Percentiles rank a stretch among this genome's conserved stretches.
phyloP scores from a whole-genome alignment of 2,113 vertebrate species.

The Motacilla tschutschensis region DNA sequence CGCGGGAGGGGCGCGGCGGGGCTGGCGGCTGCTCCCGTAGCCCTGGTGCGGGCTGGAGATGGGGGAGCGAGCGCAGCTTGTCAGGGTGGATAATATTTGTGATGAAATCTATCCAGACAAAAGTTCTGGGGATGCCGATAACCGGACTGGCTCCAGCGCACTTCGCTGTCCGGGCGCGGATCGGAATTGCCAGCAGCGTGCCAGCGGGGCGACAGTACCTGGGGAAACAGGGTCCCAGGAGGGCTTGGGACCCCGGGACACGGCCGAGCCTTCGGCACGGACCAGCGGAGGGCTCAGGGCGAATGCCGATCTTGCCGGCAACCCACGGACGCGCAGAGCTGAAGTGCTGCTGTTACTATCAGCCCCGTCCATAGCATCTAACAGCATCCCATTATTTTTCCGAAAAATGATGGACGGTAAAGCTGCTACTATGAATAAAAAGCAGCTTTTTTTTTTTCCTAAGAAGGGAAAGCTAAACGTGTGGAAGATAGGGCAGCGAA shows the following conservation, averaged over 20 bases:
- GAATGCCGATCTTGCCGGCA: neutral
- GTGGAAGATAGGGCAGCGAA: neutral
- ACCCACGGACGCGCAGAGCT: rapidly evolving
- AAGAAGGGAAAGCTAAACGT: neutral
- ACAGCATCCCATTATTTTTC: neutral
- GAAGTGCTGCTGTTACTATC: rapidly evolving
- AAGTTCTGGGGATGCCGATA: neutral
- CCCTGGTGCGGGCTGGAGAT: neutral
- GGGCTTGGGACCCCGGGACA: rapidly evolving
- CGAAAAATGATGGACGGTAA: neutral
- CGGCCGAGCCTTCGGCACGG: neutral
- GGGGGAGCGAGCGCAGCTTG: rapidly evolving
- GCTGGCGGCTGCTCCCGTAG: neutral
- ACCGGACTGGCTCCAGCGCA: neutral
- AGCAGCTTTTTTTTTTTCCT: neutral
- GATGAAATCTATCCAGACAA: rapidly evolving
- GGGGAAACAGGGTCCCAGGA: neutral
- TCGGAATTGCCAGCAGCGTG: no score
- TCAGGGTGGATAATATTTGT: rapidly evolving
- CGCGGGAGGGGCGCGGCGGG: neutral
- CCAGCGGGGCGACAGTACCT: rapidly evolving
- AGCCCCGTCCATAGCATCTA: rapidly evolving
- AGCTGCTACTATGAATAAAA: neutral
- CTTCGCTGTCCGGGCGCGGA: neutral
- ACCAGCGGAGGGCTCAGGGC: neutral